Conservation (phyloP, 2,113 vertebrate genomes). For the Mobula birostris region DNA sequence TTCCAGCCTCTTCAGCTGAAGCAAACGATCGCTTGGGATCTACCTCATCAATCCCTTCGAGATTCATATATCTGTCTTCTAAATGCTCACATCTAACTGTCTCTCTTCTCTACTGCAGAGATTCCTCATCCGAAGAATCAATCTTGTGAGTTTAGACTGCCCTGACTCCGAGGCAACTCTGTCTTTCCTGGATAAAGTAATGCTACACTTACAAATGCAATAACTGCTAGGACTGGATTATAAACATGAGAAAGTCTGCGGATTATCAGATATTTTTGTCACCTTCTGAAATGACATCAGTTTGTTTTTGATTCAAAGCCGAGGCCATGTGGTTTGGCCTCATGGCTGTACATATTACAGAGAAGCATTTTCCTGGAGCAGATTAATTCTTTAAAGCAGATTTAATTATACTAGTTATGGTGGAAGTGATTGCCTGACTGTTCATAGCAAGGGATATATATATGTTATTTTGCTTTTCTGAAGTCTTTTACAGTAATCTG, state of each 20-base stretch:
- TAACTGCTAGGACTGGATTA: not conserved
- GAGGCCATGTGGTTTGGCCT: not conserved
- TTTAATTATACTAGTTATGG: not conserved
- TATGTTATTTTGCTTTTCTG: not conserved
- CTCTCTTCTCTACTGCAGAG: too few relatives aligned
- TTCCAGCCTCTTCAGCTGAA: too few relatives aligned
- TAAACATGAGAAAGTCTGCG: too few relatives aligned
- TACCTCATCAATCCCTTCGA: too few relatives aligned
- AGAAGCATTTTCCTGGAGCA: not conserved
- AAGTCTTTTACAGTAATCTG: not conserved
- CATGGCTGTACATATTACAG: not conserved
- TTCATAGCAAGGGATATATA: constrained; percentile 6
- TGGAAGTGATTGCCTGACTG: constrained; percentile 10
- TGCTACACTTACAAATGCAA: not conserved
- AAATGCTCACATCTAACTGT: too few relatives aligned
- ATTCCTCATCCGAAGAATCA: too few relatives aligned
- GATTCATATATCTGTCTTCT: too few relatives aligned
- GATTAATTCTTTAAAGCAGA: not conserved
- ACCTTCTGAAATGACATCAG: too few relatives aligned
- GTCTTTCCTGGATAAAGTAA: too few relatives aligned
- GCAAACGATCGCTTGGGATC: too few relatives aligned
- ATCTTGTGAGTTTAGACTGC: too few relatives aligned
- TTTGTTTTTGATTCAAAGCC: not conserved
- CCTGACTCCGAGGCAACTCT: too few relatives aligned
- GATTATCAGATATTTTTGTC: not conserved